These are phyloP conservation scores for Orientallactaga bullata DNA, from an alignment of 2,113 vertebrate species.

Conservation along the genomic window DNA sequence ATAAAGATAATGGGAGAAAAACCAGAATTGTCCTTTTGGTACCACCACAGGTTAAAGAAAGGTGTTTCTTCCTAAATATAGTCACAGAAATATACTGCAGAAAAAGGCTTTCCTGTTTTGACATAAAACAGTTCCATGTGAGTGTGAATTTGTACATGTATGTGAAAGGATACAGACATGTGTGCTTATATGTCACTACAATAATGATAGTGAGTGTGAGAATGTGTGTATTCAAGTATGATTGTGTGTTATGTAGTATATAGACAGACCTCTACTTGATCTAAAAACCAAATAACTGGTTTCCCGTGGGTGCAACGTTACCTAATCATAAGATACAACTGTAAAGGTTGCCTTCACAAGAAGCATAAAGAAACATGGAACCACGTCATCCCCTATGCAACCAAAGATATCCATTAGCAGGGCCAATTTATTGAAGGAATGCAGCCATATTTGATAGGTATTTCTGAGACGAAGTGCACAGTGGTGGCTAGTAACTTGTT, in stretches of 20 bases:
- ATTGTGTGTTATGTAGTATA: too few species aligned
- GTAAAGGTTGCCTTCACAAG: not conserved
- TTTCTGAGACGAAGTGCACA: not conserved
- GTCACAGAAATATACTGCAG: not conserved
- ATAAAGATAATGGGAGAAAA: not conserved
- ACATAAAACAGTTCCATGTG: not conserved
- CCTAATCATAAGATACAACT: rapidly evolving
- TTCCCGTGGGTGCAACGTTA: not conserved
- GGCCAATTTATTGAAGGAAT: not conserved
- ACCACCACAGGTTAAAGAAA: not conserved
- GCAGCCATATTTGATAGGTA: not conserved
- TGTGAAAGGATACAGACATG: not conserved
- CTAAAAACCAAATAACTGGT: not conserved
- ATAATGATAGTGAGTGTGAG: not conserved
- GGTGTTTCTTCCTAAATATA: not conserved
- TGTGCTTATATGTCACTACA: not conserved
- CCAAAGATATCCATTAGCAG: not conserved
- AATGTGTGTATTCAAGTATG: not conserved
- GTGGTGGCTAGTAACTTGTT: not conserved
- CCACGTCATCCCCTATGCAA: not conserved
- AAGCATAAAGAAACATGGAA: not conserved
- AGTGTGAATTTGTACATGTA: not conserved
- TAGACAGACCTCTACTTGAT: not conserved
- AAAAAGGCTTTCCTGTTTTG: not conserved
- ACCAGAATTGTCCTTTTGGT: not conserved